Percentiles rank a stretch among this genome's conserved stretches.
Conservation (phyloP, 2,113 vertebrate species). For the Athene cunicularia region DNA sequence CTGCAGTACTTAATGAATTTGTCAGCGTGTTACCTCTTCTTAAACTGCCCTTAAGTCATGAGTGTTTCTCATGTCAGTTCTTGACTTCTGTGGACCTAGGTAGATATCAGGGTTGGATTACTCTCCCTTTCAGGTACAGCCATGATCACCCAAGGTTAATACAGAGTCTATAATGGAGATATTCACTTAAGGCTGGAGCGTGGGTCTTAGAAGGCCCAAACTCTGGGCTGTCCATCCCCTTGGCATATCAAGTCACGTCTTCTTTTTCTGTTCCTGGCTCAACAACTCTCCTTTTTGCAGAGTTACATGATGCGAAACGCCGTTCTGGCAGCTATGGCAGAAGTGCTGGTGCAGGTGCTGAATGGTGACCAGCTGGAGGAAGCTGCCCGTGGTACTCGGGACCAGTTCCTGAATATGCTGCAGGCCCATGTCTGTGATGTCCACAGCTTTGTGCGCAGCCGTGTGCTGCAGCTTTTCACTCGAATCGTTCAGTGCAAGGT, state of each 20-base stretch:
- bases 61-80: neutral
- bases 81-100: neutral
- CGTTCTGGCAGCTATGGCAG: constrained; percentile 86
- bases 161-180: neutral
- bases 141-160: neutral
- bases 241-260: neutral
- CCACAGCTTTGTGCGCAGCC: constrained; percentile 85
- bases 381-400: constrained; percentile 81
- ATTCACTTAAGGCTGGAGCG: neutral
- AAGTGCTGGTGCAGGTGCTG: constrained; percentile 86
- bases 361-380: constrained; percentile 87
- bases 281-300: constrained; percentile 62
- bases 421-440: constrained; percentile 89
- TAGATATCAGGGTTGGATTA: neutral
- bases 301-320: constrained; percentile 89
- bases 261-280: neutral
- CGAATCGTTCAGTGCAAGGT: constrained; percentile 91
- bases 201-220: neutral
- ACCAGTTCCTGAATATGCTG: constrained; percentile 87
- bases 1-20: neutral
- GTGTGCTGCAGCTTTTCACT: constrained; percentile 88
- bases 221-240: neutral
- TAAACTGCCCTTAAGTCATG: neutral
- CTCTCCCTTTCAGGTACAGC: neutral
- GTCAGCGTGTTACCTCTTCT: neutral